Percentiles rank a stretch among this genome's conserved stretches.
These are phyloP conservation scores for Suillia variegata DNA, from an alignment of 2,888 invertebrate genomes.

Conservation along the genomic window DNA sequence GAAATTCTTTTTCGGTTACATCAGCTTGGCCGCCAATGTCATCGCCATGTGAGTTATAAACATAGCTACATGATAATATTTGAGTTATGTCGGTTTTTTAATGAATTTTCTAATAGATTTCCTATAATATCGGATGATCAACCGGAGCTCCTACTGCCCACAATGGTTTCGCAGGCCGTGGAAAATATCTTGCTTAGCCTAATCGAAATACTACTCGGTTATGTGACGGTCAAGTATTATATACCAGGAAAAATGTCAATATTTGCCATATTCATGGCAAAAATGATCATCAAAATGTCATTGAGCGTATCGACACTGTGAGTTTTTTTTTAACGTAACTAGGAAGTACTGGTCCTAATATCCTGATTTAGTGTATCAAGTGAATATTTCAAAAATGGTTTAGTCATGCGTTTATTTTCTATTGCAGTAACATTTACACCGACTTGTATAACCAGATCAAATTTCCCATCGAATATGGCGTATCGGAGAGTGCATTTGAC, in stretches of 20 bases:
- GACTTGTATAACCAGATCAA: conserved; percentile 43
- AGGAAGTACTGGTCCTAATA: neutral
- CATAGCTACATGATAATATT: fast-evolving
- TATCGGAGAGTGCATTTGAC: neutral
- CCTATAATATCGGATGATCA: conserved; percentile 51
- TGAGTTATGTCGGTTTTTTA: too few species aligned
- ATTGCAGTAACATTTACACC: conserved; percentile 44
- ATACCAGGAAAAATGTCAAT: conserved; percentile 37
- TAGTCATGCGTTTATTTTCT: neutral
- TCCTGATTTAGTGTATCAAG: neutral
- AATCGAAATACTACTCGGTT: conserved; percentile 46
- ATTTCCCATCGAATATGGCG: conserved; percentile 4
- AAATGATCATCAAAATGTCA: conserved; percentile 39
- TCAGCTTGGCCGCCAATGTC: conserved; percentile 49
- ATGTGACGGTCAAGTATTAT: conserved; percentile 39
- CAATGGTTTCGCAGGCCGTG: conserved; percentile 45
- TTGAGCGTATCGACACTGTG: conserved; percentile 43
- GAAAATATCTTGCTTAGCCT: conserved; percentile 45
- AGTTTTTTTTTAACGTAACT: conserved; percentile 18
- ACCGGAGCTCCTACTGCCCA: conserved; percentile 50
- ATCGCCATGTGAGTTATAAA: conserved; percentile 53
- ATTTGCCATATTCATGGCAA: conserved; percentile 42
- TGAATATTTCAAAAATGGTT: neutral
- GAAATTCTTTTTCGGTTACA: conserved; percentile 47
- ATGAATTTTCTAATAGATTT: conserved; percentile 1